Conservation (phyloP, 92 coral and sea anemone genomes). For the Heteractis magnifica region DNA sequence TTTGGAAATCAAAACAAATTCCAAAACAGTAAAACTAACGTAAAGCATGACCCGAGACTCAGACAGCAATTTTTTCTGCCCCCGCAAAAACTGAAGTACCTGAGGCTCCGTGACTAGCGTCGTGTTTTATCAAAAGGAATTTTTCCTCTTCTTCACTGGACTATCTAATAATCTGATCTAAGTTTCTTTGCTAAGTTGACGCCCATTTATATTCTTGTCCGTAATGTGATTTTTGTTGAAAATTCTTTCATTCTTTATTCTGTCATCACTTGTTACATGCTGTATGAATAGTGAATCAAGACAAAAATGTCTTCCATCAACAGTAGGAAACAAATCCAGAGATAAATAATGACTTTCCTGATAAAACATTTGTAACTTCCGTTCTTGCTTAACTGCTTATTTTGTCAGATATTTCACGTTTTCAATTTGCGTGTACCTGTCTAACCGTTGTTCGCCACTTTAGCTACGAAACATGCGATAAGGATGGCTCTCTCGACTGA, state of each 20-base stretch:
- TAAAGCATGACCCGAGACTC: too few relatives aligned
- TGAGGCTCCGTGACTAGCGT: not conserved
- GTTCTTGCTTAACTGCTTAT: not conserved
- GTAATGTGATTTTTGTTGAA: not conserved
- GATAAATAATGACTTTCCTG: not conserved
- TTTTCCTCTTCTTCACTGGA: not conserved
- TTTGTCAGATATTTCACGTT: not conserved
- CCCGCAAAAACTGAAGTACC: not conserved
- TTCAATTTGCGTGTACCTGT: not conserved
- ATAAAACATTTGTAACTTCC: not conserved
- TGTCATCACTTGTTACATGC: constrained; percentile 1
- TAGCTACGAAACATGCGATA: not conserved
- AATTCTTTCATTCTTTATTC: not conserved
- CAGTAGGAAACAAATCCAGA: not conserved
- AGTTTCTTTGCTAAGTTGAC: not conserved
- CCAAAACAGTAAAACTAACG: not conserved
- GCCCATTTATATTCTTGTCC: not conserved
- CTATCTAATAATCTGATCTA: not conserved
- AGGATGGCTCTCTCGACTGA: not conserved
- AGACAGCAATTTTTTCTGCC: not conserved
- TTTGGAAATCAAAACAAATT: not conserved
- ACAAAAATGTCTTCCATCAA: not conserved
- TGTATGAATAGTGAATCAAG: too few relatives aligned
- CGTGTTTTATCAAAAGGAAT: not conserved
- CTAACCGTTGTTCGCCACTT: not conserved